Evolutionary conservation across 2,888 invertebrate species (phyloP).

Genomic region (Pharmacophagus antenor): DNA sequence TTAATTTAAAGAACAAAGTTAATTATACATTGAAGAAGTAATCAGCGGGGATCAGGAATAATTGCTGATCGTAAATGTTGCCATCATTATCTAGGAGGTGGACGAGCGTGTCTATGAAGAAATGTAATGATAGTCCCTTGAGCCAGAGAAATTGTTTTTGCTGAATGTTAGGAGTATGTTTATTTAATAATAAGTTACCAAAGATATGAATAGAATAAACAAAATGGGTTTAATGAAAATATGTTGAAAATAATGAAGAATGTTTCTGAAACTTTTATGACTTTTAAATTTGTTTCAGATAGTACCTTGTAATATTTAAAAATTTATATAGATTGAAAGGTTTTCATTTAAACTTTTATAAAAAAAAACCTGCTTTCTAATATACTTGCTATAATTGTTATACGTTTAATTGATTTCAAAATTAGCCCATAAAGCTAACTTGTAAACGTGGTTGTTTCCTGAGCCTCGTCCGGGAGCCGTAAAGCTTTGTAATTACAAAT

Average conservation of each 20-base stretch:
- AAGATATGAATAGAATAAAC: no score
- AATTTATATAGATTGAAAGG: no score
- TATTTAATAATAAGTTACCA: conserved; percentile 14
- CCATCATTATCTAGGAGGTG: conserved; percentile 27
- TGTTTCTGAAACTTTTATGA: no score
- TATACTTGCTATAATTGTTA: conserved; percentile 17
- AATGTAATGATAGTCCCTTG: conserved; percentile 26
- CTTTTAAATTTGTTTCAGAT: no score
- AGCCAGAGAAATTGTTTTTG: conserved; percentile 10
- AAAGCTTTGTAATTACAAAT: conserved; percentile 77
- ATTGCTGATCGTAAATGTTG: conserved; percentile 30
- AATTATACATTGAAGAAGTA: conserved; percentile 29
- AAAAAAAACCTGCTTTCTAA: conserved; percentile 4
- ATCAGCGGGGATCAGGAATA: conserved; percentile 29
- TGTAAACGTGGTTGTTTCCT: conserved; percentile 68
- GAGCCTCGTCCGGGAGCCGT: conserved; percentile 65
- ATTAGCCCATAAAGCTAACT: conserved; percentile 58
- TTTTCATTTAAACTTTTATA: no score
- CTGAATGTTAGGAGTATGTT: conserved; percentile 12
- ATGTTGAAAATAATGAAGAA: no score
- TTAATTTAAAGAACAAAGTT: conserved; percentile 25
- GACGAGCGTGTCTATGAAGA: conserved; percentile 21
- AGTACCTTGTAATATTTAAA: no score
- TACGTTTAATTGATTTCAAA: conserved; percentile 52
- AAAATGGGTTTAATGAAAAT: no score